phyloP scores from a whole-genome alignment of 2,797 vertebrate species.

The Babyrousa celebensis region DNA sequence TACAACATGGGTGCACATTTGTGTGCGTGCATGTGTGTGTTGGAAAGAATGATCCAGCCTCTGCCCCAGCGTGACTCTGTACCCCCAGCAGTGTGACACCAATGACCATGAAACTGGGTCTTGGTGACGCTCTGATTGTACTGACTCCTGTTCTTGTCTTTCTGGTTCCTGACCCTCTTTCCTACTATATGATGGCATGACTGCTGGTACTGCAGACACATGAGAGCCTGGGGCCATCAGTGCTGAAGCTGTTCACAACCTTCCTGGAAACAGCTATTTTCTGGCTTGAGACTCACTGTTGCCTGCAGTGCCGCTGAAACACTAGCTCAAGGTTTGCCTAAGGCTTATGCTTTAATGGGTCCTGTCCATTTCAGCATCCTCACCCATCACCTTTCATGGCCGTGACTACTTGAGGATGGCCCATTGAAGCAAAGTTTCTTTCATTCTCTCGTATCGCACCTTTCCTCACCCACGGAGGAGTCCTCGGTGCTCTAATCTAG shows the following conservation, averaged over 20 bases:
- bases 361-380: neutral
- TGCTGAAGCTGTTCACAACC: neutral
- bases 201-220: rapidly evolving
- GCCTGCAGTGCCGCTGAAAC: rapidly evolving
- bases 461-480: neutral
- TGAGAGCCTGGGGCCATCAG: neutral
- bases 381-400: neutral
- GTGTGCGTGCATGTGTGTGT: neutral
- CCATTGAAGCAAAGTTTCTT: neutral
- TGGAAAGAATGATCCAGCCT: neutral
- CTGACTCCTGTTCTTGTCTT: neutral
- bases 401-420: neutral
- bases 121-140: neutral
- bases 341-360: rapidly evolving
- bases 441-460: neutral
- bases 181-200: neutral
- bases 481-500: neutral
- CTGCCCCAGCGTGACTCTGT: neutral
- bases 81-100: neutral
- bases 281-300: neutral
- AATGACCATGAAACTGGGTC: no score
- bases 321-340: rapidly evolving
- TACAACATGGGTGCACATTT: neutral
- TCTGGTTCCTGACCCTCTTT: neutral
- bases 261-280: neutral